These are phyloP conservation scores for Tineola bisselliella DNA, from an alignment of 2,888 invertebrate species.

Conservation along the genomic window DNA sequence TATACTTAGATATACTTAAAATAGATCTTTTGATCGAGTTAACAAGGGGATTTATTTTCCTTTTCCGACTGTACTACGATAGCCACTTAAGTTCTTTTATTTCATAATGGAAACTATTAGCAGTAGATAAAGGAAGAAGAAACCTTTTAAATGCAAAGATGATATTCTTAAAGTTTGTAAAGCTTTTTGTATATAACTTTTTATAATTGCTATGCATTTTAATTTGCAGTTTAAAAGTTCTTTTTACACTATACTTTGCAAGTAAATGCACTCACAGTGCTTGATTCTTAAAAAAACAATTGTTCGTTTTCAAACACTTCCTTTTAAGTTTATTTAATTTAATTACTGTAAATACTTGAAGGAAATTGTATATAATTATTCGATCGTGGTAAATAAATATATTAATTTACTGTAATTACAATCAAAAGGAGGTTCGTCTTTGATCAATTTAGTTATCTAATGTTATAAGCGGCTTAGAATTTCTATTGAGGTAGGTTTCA, in stretches of 20 bases:
- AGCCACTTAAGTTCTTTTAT: not conserved
- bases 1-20: not conserved
- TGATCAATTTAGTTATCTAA: not conserved
- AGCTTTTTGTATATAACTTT: not conserved
- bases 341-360: no score
- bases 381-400: not conserved
- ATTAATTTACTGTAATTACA: not conserved
- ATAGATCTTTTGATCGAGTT: not conserved
- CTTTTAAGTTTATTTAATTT: no score
- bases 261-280: no score
- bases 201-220: not conserved
- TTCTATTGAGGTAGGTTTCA: not conserved
- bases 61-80: not conserved
- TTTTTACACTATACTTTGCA: not conserved
- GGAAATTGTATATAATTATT: not conserved
- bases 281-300: no score
- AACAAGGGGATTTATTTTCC: not conserved
- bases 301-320: no score
- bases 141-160: conserved; percentile 2
- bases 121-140: not conserved
- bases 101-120: conserved; percentile 2
- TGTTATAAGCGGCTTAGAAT: not conserved
- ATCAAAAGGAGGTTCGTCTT: not conserved
- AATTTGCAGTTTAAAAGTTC: not conserved
- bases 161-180: conserved; percentile 1